A percentile compares a stretch with the other conserved stretches of the same genome.
Evolutionary conservation across 2,113 vertebrate genomes (phyloP).

Genomic region (Nothocercus julius): DNA sequence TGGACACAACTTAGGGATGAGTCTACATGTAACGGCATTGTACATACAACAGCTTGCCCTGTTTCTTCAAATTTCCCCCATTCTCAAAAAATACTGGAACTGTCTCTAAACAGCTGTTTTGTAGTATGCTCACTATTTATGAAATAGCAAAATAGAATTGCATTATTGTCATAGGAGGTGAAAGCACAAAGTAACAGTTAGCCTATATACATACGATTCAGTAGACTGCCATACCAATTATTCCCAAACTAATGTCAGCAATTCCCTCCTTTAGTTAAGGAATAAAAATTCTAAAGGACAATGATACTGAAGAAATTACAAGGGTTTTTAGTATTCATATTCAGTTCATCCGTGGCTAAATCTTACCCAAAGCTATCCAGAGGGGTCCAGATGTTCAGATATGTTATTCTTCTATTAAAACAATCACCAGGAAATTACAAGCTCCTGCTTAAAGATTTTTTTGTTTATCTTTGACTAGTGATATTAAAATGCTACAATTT

Average conservation of each 20-base stretch:
- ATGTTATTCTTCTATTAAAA: background rate
- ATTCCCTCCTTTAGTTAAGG: background rate
- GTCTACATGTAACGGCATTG: too few relatives aligned
- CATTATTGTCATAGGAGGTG: background rate
- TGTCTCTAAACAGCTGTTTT: background rate
- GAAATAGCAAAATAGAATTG: background rate
- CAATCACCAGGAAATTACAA: background rate
- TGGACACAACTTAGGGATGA: background rate
- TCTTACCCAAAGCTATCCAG: background rate
- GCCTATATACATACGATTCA: background rate
- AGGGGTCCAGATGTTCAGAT: background rate
- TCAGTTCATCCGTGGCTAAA: background rate
- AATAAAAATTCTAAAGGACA: background rate
- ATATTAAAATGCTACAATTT: background rate
- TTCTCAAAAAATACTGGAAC: background rate
- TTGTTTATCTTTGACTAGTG: background rate
- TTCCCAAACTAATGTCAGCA: background rate
- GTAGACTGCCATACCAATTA: background rate
- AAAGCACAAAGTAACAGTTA: background rate
- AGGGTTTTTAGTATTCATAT: background rate
- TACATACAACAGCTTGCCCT: fast-evolving
- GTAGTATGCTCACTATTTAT: background rate
- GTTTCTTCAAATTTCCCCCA: fast-evolving
- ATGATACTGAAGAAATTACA: background rate
- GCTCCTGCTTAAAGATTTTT: background rate